Conservation (phyloP, 2,888 invertebrate species). For the Machimus atricapillus region DNA sequence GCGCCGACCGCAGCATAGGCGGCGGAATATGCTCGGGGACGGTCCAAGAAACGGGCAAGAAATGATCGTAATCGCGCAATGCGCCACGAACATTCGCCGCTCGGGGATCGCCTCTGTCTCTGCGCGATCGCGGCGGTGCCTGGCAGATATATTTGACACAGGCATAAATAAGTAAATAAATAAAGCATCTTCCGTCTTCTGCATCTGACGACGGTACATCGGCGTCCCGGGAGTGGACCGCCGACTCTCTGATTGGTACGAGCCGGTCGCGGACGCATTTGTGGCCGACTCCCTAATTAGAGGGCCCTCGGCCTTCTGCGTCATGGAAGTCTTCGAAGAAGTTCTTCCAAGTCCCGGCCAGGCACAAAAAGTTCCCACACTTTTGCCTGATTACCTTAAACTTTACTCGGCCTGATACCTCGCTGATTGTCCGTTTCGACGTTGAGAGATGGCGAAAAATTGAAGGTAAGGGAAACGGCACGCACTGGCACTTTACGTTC, state of each 20-base stretch:
- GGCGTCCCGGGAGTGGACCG: not conserved
- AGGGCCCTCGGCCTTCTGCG: slow-evolving; percentile 15
- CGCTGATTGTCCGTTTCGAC: slow-evolving; percentile 24
- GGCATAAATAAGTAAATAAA: slow-evolving; percentile 40
- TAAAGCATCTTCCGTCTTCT: slow-evolving; percentile 36
- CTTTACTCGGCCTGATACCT: slow-evolving; percentile 2
- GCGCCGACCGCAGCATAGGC: not conserved
- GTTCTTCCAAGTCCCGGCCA: not conserved
- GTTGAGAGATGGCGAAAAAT: slow-evolving; percentile 34
- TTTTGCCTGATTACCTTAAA: slow-evolving; percentile 35
- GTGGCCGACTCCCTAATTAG: slow-evolving; percentile 30
- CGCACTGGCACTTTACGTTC: slow-evolving; percentile 36
- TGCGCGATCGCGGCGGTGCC: not conserved
- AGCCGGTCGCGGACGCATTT: not conserved
- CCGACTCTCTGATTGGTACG: not conserved
- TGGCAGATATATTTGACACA: slow-evolving; percentile 38
- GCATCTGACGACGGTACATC: slow-evolving; percentile 24
- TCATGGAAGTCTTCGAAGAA: slow-evolving; percentile 4
- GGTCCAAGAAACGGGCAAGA: not conserved
- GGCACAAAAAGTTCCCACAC: slow-evolving; percentile 25
- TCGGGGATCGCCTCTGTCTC: not conserved
- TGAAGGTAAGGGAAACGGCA: slow-evolving; percentile 32
- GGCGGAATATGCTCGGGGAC: not conserved
- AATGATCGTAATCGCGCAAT: slow-evolving; percentile 12
- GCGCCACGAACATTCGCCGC: not conserved